Percentiles rank a stretch among this genome's conserved stretches.
These are phyloP conservation scores for Hephaestus fuliginosus DNA, from an alignment of 2,797 vertebrate species.

Conservation along the genomic window DNA sequence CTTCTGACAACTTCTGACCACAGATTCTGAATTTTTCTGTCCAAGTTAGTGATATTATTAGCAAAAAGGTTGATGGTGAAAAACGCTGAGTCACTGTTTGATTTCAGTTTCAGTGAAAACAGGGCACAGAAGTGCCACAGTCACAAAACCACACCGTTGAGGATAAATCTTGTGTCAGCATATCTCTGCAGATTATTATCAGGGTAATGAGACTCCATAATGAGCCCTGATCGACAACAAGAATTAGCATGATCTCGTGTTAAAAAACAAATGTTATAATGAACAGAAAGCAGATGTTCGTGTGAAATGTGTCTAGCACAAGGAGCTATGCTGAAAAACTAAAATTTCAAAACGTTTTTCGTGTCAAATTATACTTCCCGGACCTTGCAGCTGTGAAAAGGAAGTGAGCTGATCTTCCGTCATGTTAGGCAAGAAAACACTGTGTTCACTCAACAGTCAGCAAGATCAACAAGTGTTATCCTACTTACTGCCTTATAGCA, in stretches of 20 bases:
- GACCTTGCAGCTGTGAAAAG: conserved; percentile 32
- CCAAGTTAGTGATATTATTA: background rate
- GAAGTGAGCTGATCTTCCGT: conserved; percentile 47
- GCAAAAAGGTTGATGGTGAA: background rate
- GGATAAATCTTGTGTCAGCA: conserved; percentile 43
- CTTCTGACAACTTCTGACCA: background rate
- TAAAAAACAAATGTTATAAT: background rate
- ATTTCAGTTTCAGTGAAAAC: conserved; percentile 29
- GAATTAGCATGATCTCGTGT: background rate
- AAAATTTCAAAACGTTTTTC: conserved; percentile 3
- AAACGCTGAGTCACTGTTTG: background rate
- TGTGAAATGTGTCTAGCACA: background rate
- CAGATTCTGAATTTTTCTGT: background rate
- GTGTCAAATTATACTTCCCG: background rate
- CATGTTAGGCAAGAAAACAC: conserved; percentile 41
- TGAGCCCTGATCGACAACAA: background rate
- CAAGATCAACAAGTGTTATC: conserved; percentile 14
- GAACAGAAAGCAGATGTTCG: background rate
- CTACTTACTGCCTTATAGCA: conserved; percentile 18
- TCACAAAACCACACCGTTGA: conserved; percentile 57
- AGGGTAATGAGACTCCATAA: conserved; percentile 23
- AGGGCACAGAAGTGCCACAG: conserved; percentile 38
- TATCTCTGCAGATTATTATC: conserved; percentile 47
- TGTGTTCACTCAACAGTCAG: background rate
- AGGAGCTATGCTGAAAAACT: background rate